These are phyloP conservation scores for Paradoxurus hermaphroditus DNA, from an alignment of 2,113 vertebrate genomes.

Conservation along the genomic window DNA sequence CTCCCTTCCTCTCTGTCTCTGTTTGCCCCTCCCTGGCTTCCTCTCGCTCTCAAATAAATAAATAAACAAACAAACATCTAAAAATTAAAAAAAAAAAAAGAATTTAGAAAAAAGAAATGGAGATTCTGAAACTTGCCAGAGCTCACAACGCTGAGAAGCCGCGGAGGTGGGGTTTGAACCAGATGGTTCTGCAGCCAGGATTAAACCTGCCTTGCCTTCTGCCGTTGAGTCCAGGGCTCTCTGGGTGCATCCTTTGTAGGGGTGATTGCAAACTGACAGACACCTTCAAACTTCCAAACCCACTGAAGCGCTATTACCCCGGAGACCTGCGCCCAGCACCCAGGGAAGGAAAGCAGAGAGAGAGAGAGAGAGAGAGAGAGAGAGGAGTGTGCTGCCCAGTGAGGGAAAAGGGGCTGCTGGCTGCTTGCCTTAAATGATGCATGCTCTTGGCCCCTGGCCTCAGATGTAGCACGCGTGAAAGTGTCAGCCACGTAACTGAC, in stretches of 20 bases:
- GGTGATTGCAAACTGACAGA: not conserved
- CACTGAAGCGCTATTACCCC: too few relatives aligned
- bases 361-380: too few relatives aligned
- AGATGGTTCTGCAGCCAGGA: not conserved
- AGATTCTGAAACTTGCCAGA: not conserved
- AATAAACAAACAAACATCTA: too few relatives aligned
- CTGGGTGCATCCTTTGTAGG: not conserved
- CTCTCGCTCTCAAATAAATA: too few relatives aligned
- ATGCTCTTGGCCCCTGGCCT: not conserved
- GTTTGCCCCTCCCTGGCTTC: too few relatives aligned
- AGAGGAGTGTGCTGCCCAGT: not conserved
- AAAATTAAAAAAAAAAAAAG: too few relatives aligned
- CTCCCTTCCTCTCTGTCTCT: too few relatives aligned
- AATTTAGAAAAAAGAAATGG: not conserved
- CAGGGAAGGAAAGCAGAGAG: not conserved
- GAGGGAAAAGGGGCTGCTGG: not conserved
- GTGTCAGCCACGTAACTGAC: not conserved
- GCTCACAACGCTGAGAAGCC: not conserved
- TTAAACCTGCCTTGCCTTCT: not conserved
- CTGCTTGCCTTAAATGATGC: not conserved
- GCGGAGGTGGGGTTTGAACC: not conserved
- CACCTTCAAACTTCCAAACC: not conserved
- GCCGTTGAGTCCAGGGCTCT: not conserved
- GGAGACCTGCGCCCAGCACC: rapidly evolving
- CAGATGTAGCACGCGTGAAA: not conserved